Base-by-base conservation (phyloP, 2,113 vertebrate genomes). In the Prolemur simus region DNA sequence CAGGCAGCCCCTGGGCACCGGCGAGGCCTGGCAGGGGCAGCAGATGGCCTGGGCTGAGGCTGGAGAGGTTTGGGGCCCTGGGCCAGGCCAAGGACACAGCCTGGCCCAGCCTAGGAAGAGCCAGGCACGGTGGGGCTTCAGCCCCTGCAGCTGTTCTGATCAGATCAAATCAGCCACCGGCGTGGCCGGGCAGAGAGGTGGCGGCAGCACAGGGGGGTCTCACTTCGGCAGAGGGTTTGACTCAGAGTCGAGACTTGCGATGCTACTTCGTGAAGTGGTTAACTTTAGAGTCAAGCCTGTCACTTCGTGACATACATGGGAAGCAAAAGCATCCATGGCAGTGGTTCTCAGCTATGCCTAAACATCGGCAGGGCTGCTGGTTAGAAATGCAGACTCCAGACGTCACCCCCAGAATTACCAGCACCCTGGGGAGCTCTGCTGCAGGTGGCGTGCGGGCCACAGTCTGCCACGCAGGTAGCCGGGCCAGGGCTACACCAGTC, bases 191-290 rank as follows among this genome's bases (percentile, higher is more conserved):
- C 23, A 20, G 23, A 11, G 25, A 7, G 32, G n/a, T 34, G 47
- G 54, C 8, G 6, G 9, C 0, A 17, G 37, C 45, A 29, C 37
- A 3, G 0, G 2, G 1, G 58, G 54, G 45, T n/a, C 5, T 66
- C n/a, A 0, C 25, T 8, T 1, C 27, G 9, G 52, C 15, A n/a
- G 18, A 77, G 32, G 52, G 11, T 49, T 11, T 32, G 3, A 21
- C 54, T 81, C 66, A 52, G 20, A 6, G 32, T 29, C 54, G 15
- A 66, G 37, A 34, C 39, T 15, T 37, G 7, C 0, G 0, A 27
- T 11, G 27, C 34, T 11, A 52, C 6, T 29, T n/a, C 27, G 15
- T 8, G n/a, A 69, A 34, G 34, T 42, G 88, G 45, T 74, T 66
- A 29, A 54, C 21, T 86, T 45, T 78, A 83, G n/a, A 60, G 34